Evolutionary conservation across 2,797 vertebrate species (phyloP).

Genomic region (Mus caroli): DNA sequence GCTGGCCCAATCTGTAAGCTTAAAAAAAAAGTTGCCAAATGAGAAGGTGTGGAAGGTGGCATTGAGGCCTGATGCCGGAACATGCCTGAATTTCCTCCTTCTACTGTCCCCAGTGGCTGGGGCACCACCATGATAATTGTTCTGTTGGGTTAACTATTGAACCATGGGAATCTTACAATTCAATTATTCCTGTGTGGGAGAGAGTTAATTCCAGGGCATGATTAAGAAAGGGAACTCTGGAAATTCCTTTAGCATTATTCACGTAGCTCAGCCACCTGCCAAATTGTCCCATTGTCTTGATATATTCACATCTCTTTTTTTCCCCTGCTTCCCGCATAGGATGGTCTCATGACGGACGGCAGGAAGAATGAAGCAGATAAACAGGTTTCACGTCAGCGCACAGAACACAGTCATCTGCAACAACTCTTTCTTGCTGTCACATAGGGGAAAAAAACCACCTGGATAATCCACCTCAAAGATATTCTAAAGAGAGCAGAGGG

Average conservation of each 20-base stretch:
- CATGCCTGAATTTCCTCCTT: neutral
- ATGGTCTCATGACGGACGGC: neutral
- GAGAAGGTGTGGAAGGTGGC: neutral
- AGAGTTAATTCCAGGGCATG: slow-evolving; percentile 48
- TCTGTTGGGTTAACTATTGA: slow-evolving; percentile 28
- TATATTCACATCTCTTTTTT: neutral
- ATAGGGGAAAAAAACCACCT: neutral
- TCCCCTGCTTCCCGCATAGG: neutral
- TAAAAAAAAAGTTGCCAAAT: neutral
- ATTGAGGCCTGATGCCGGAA: neutral
- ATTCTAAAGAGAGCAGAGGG: neutral
- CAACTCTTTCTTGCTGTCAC: neutral
- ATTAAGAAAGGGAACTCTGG: slow-evolving; percentile 46
- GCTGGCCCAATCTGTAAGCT: neutral
- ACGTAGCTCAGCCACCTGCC: slow-evolving; percentile 1
- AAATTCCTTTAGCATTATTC: slow-evolving; percentile 16
- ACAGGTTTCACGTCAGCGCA: neutral
- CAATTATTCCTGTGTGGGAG: slow-evolving; percentile 2
- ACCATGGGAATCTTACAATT: neutral
- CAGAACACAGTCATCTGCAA: neutral
- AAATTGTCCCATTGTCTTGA: neutral
- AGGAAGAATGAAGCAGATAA: neutral
- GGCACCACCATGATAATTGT: neutral
- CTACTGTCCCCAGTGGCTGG: neutral
- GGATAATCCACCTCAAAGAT: neutral